Evolutionary conservation across 2,888 invertebrate species (phyloP).

Genomic region (Palloptera scutellata): DNA sequence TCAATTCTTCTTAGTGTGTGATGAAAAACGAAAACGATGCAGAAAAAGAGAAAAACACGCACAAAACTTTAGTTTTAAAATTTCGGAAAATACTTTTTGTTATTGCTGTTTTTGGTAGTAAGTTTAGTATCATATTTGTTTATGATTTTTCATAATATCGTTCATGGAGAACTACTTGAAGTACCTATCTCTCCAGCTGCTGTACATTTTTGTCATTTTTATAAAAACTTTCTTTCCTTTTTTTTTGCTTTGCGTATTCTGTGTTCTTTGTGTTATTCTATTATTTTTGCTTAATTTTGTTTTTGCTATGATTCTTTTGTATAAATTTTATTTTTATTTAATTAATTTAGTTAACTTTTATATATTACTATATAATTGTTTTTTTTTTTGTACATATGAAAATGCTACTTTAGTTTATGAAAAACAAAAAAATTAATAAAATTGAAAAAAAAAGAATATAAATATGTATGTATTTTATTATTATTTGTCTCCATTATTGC

Average conservation of each 20-base stretch:
- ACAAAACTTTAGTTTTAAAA: neutral
- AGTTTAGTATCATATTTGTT: too few relatives aligned
- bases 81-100: neutral
- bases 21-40: neutral
- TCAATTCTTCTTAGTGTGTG: neutral
- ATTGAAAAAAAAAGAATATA: constrained; percentile 15
- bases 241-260: neutral
- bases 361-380: constrained; percentile 25
- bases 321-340: constrained; percentile 36
- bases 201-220: constrained; percentile 8
- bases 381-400: constrained; percentile 39
- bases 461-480: neutral
- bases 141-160: too few relatives aligned
- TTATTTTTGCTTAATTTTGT: constrained; percentile 15
- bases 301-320: constrained; percentile 23
- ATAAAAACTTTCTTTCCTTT: neutral
- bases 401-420: constrained; percentile 24
- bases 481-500: too few relatives aligned
- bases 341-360: constrained; percentile 39
- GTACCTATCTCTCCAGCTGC: too few relatives aligned
- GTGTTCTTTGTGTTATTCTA: neutral
- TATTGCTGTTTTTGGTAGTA: neutral
- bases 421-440: constrained; percentile 19
- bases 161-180: too few relatives aligned
- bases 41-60: neutral